Base-by-base conservation (phyloP, 2,797 vertebrate species). In the Synanceia verrucosa region DNA sequence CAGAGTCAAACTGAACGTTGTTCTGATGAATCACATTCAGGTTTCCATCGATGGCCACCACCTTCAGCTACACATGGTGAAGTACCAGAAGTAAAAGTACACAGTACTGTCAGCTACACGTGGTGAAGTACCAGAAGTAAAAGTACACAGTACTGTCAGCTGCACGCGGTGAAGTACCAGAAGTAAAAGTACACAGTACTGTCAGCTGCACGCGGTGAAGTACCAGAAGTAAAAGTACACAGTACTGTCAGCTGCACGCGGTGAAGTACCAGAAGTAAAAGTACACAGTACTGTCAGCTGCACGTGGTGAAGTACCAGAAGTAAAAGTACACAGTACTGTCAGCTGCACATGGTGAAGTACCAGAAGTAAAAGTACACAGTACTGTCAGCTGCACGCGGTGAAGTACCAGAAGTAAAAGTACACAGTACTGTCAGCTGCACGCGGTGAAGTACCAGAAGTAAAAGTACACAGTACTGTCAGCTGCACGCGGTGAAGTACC, bases 1-100 rank as follows among this genome's bases (percentile, higher is more conserved):
- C 96, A 3, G 92, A 94, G 90, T 99, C 97, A 88, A 98, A 99
- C 68, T 95, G 94, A 24, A 98, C 92, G 63, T 89, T 93, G 78
- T 94, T 90, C 74, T 98, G 96, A 37, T 96, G 94, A 81, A 95
- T 78, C 58, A 97, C 90, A 4, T 87, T 89, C 81, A 98, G 89
- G 10, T 86, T 63, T 50, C 84, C 91, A 88, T 98, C 93, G 13
- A 97, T 56, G 9, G 93, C 96, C 66, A 97, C 89, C 23, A 95
- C 96, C 92, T 99, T 99, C 85, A 99, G 89, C 97, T 90, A 16
- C 56, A 66, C 1, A 18, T 3, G 2, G 33, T 6, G 11, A 1
- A 1, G 18, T 1, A 13, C 1, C 1, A 14, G 19, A 9, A 11
- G 69, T 12, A 57, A 21, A 70, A 67, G 24, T 9, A 47, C 21